Evolutionary conservation across 2,113 vertebrate genomes (phyloP), one percentile per base, ranked within the genome.

Genomic region (Trachemys scripta): DNA sequence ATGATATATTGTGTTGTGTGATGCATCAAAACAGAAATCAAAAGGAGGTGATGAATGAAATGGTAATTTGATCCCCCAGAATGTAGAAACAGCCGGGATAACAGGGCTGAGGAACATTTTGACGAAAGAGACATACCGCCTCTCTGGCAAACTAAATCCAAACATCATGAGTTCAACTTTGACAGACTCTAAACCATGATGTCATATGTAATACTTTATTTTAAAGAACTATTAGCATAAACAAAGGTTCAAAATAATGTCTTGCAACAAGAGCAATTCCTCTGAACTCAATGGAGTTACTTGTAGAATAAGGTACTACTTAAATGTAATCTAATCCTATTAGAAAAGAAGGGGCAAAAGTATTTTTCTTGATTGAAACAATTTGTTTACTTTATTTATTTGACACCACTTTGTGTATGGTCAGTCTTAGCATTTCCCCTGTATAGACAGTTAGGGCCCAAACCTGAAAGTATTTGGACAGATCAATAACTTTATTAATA

Each of bases 41-140:
- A 88, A 92, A 95, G 20, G 72, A 92, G 72, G 90, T 94, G 89
- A 78, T 17, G 53, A 16, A 94, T 80, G 50, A 95, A 96, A 95
- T 24, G 93, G 50, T 38, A 95, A 94, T 22, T 80, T 88, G 35
- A 95, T 57, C 56, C 89, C 1, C 0, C 13, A 90, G 49, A 62
- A 31, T 45, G 13, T 17, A 49, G 50, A 59, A 8, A 85, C 51
- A 69, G 31, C 27, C 13, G n/a, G 0, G 0, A 42, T 0, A 47
- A 49, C 8, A 95, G 89, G 86, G 62, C 10, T 10, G 2, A 4
- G 5, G 8, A 12, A 45, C 49, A 62, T 89, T 69, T 5, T 47
- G 0, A 45, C 20, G 6, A 1, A 78, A 89, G 80, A 49, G 35
- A 82, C 17, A 1, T 94, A 65, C 0, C 1, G 0, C 7, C 47